phyloP scores from a whole-genome alignment of 2,888 invertebrate species.

The Lasioglossum figueresi region DNA sequence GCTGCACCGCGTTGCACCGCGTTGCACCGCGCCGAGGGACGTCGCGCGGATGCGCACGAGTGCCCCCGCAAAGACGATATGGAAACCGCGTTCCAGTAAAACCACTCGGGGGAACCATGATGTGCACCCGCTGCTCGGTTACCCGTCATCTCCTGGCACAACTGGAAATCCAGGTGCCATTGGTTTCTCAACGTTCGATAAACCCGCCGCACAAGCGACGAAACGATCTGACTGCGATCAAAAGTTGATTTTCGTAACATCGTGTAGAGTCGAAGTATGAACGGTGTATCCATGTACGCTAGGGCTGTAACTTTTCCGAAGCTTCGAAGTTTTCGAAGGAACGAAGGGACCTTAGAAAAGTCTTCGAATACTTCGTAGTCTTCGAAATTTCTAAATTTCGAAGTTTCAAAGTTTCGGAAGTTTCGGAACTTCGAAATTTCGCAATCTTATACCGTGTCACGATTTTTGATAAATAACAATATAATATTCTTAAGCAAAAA shows the following conservation, averaged over 20 bases:
- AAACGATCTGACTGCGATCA: background rate
- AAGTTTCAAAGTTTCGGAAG: too few relatives aligned
- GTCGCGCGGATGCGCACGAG: constrained; percentile 49
- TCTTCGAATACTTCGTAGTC: too few relatives aligned
- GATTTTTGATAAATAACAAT: too few relatives aligned
- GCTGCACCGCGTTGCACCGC: background rate
- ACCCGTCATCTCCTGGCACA: background rate
- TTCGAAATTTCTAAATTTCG: too few relatives aligned
- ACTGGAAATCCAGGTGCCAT: constrained; percentile 31
- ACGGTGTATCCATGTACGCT: too few relatives aligned
- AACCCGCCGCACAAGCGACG: background rate
- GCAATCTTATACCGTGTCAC: too few relatives aligned
- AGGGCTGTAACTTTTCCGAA: too few relatives aligned
- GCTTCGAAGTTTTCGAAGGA: too few relatives aligned
- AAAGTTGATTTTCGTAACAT: background rate
- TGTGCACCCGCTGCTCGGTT: background rate
- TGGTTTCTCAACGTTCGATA: constrained; percentile 21
- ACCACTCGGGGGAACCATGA: constrained; percentile 36
- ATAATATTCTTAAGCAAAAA: too few relatives aligned
- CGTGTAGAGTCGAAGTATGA: too few relatives aligned
- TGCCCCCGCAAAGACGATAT: constrained; percentile 50
- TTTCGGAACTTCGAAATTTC: too few relatives aligned
- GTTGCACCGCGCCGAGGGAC: constrained; percentile 26
- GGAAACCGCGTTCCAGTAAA: constrained; percentile 47
- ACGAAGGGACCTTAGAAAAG: too few relatives aligned